Conservation (phyloP, 2,113 vertebrate species). For the Otis tarda region DNA sequence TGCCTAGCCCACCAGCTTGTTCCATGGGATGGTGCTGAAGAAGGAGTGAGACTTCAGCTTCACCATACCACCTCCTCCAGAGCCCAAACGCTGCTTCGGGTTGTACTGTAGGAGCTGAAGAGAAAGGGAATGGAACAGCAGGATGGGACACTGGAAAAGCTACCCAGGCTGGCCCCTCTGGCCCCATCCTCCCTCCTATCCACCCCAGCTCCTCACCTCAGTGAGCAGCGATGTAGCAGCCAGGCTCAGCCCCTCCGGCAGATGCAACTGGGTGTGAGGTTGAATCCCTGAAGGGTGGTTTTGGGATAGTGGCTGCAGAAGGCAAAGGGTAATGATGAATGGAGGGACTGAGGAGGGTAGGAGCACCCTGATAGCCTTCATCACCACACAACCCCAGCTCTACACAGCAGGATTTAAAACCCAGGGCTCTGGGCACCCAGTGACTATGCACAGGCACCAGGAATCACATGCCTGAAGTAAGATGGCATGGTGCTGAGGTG, state of each 20-base stretch:
- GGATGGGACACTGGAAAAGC: neutral
- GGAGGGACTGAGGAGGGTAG: neutral
- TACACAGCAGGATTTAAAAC: neutral
- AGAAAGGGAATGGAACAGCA: neutral
- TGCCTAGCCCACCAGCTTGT: conserved; percentile 80
- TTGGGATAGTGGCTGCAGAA: conserved; percentile 86
- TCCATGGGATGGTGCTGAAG: conserved; percentile 87
- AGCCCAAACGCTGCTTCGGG: conserved; percentile 84
- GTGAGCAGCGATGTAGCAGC: conserved; percentile 88
- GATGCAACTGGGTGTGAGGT: conserved; percentile 87
- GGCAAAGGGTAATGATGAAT: neutral
- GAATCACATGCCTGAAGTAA: neutral
- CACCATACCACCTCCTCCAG: conserved; percentile 81
- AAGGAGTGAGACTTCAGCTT: conserved; percentile 94
- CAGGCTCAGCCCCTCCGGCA: conserved; percentile 87
- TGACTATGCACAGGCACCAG: neutral
- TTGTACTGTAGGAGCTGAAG: conserved; percentile 89
- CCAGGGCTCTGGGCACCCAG: neutral
- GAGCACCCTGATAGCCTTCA: neutral
- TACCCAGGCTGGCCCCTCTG: neutral
- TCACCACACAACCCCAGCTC: neutral
- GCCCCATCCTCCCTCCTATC: neutral
- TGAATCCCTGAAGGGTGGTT: conserved; percentile 91
- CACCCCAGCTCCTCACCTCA: conserved; percentile 77
- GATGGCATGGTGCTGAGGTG: neutral